Percentiles rank a stretch among this genome's conserved stretches.
Evolutionary conservation across 2,888 invertebrate species (phyloP).

Genomic region (Notodonta dromedarius): DNA sequence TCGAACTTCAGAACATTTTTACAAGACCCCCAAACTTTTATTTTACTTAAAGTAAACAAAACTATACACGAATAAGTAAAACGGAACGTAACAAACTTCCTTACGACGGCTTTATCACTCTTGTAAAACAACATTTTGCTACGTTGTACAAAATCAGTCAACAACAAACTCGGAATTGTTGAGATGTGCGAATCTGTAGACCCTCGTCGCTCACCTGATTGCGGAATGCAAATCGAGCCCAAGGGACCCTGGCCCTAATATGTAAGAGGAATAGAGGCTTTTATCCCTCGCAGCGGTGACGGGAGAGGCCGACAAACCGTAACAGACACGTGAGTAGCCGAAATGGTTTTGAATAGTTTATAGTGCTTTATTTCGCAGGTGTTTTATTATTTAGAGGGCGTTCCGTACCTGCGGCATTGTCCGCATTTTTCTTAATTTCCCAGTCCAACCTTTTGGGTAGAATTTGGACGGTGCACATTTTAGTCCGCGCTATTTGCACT

Average conservation of each 20-base stretch:
- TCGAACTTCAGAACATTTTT: neutral
- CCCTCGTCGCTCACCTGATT: slow-evolving; percentile 69
- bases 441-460: slow-evolving; percentile 25
- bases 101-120: slow-evolving; percentile 29
- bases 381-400: slow-evolving; percentile 52
- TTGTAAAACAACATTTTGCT: slow-evolving; percentile 45
- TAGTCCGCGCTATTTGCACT: neutral
- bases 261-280: slow-evolving; percentile 52
- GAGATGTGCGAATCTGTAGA: slow-evolving; percentile 59
- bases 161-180: slow-evolving; percentile 57
- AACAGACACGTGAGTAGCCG: slow-evolving; percentile 58
- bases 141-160: slow-evolving; percentile 53
- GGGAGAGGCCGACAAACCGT: slow-evolving; percentile 47
- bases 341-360: slow-evolving; percentile 64
- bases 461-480: slow-evolving; percentile 24
- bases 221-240: slow-evolving; percentile 63
- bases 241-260: slow-evolving; percentile 56
- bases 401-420: slow-evolving; percentile 33
- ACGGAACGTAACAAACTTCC: slow-evolving; percentile 27
- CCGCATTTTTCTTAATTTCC: slow-evolving; percentile 43
- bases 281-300: slow-evolving; percentile 46
- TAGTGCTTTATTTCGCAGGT: slow-evolving; percentile 56
- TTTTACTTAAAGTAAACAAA: neutral
- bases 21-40: neutral
- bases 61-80: slow-evolving; percentile 10